Evolutionary conservation across 2,888 invertebrate species (phyloP), one percentile per base, ranked within the genome.

Genomic region (Sesia bembeciformis): DNA sequence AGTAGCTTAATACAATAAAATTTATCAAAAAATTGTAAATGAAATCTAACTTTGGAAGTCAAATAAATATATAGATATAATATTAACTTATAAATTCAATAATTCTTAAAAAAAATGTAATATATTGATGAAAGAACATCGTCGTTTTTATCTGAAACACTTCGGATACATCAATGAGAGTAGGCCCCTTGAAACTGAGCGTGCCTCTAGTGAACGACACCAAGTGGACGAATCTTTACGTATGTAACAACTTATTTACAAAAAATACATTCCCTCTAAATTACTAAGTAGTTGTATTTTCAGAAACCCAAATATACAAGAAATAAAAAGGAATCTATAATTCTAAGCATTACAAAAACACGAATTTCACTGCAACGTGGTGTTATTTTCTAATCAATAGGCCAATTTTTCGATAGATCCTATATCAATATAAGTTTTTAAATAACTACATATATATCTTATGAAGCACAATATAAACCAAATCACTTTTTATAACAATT

Each of bases 181-280:
- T 23, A 23, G 23, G 23, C 23, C 23, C 23, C 23, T 23, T 23
- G 23, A 23, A 1, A 23, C 23, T 23, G 23, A 23, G 23, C 23
- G 23, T 23, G 23, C 23, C 23, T 23, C 23, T 23, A 23, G 23
- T 23, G 2, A 23, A 23, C 23, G 2, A 43, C 4, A 43, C 4
- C 4, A 43, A 43, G 8, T 77, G 84, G 83, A 85, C 84, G 80
- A 83, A 77, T 77, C 64, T 72, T 76, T 68, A 68, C 67, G 49
- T 40, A 52, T 40, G 68, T 71, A 79, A 82, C 78, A 81, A 77
- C 66, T 74, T 85, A 85, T 84, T 78, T 86, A 85, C 84, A 86
- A 81, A 84, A 83, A 81, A 80, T 80, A 83, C 81, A 83, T 67
- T 67, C 65, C 67, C 64, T 67, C 63, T 68, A 70, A 56, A 68